Evolutionary conservation across 2,113 vertebrate genomes (phyloP).

Genomic region (Pristiophorus japonicus): DNA sequence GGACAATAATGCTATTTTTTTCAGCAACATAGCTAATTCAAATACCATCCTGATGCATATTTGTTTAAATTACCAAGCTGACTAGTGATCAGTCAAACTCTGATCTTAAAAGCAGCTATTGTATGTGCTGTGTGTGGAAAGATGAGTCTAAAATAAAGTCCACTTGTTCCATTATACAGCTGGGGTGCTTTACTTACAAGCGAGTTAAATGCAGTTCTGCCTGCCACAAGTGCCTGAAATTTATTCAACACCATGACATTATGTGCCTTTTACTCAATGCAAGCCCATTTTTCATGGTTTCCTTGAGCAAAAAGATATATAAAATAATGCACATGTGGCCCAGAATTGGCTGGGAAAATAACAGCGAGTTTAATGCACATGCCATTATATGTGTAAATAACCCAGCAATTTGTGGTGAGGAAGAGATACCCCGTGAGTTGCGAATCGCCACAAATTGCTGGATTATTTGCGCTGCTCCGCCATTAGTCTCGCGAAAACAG

Average conservation of each 20-base stretch:
- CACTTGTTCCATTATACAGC: background rate
- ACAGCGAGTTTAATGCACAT: background rate
- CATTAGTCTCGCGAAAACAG: background rate
- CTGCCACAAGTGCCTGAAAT: background rate
- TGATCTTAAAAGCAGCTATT: background rate
- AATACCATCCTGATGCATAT: background rate
- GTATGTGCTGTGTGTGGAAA: background rate
- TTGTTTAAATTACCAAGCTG: background rate
- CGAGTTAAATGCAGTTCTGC: background rate
- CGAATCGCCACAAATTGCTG: background rate
- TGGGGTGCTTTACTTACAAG: background rate
- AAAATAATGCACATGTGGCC: background rate
- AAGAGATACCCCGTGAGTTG: background rate
- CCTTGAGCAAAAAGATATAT: background rate
- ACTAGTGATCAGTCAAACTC: background rate
- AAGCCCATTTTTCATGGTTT: conserved; percentile 6
- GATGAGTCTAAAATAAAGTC: background rate
- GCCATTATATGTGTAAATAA: background rate
- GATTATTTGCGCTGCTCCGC: background rate
- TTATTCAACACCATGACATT: background rate
- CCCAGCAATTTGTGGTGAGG: background rate
- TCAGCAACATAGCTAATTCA: background rate
- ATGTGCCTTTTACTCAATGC: background rate
- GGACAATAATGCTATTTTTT: background rate
- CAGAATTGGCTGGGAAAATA: background rate